Evolutionary conservation across 2,113 vertebrate species (phyloP).

Genomic region (Lota lota): DNA sequence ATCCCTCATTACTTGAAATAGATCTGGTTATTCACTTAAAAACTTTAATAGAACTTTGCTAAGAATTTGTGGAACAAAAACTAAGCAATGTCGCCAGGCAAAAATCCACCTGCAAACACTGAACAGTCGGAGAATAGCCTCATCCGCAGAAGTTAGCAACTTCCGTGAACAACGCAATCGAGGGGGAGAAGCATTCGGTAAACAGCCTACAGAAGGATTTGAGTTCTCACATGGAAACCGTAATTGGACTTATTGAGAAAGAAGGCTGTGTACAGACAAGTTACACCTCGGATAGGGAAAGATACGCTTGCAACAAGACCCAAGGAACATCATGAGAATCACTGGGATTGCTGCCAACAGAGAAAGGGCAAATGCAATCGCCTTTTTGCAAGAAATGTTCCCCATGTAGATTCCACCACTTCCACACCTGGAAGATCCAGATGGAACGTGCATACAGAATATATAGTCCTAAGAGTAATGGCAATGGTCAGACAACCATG

Average conservation of each 20-base stretch:
- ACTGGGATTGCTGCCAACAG: not conserved
- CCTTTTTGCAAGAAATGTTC: constrained; percentile 4
- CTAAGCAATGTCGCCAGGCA: not conserved
- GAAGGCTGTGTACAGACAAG: too few species aligned
- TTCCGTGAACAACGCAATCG: not conserved
- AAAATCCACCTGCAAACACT: too few species aligned
- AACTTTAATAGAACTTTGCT: not conserved
- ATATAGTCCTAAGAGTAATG: not conserved
- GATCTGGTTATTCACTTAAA: too few species aligned
- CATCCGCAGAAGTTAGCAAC: not conserved
- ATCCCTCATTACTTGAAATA: too few species aligned
- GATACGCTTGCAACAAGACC: not conserved
- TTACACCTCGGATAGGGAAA: not conserved
- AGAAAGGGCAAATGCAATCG: not conserved
- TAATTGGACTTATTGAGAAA: not conserved
- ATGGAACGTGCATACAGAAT: not conserved
- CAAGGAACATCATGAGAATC: not conserved
- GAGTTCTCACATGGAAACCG: not conserved
- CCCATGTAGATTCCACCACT: not conserved
- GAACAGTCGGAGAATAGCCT: not conserved
- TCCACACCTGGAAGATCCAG: not conserved
- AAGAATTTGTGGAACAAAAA: not conserved
- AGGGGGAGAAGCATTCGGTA: not conserved
- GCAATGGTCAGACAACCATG: not conserved
- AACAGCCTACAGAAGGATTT: not conserved